Percentiles rank a stretch among this genome's conserved stretches.
Conservation (phyloP, 1,140 invertebrate genomes). For the Orchestia grillus region DNA sequence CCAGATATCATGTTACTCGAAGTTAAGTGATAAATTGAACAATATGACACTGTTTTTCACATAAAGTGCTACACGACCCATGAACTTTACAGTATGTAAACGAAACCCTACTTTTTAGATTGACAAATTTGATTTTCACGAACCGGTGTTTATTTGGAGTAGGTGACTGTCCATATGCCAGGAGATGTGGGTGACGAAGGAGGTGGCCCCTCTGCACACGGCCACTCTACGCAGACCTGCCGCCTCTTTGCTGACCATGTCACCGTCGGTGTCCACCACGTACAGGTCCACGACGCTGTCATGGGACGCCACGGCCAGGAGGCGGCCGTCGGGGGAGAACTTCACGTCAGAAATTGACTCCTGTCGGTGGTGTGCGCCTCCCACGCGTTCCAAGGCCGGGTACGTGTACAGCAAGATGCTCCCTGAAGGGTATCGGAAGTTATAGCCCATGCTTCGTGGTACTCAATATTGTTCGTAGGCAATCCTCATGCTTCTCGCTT, state of each 20-base stretch:
- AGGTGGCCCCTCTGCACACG: constrained; percentile 62
- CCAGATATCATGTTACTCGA: too few relatives aligned
- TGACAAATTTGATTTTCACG: background rate
- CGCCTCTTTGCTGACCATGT: constrained; percentile 59
- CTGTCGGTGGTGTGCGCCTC: constrained; percentile 62
- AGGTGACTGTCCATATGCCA: constrained; percentile 64
- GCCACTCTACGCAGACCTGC: constrained; percentile 61
- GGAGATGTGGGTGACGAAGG: constrained; percentile 64
- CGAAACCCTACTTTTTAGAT: background rate
- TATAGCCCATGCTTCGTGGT: too few relatives aligned
- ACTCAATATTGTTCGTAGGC: too few relatives aligned
- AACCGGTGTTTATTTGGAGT: constrained; percentile 63
- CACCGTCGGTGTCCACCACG: constrained; percentile 63
- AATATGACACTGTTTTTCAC: too few relatives aligned
- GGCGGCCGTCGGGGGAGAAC: constrained; percentile 64
- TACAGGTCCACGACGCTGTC: constrained; percentile 66
- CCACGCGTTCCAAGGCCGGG: constrained; percentile 58
- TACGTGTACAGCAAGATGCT: constrained; percentile 61
- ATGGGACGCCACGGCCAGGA: constrained; percentile 66
- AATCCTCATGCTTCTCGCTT: too few relatives aligned
- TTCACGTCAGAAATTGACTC: constrained; percentile 63
- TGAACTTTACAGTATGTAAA: background rate
- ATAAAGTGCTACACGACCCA: background rate
- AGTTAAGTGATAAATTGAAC: too few relatives aligned
- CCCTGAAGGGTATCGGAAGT: too few relatives aligned